Percentiles rank a stretch among this genome's conserved stretches.
Conservation (phyloP, 2,113 vertebrate genomes). For the Corynorhinus townsendii region DNA sequence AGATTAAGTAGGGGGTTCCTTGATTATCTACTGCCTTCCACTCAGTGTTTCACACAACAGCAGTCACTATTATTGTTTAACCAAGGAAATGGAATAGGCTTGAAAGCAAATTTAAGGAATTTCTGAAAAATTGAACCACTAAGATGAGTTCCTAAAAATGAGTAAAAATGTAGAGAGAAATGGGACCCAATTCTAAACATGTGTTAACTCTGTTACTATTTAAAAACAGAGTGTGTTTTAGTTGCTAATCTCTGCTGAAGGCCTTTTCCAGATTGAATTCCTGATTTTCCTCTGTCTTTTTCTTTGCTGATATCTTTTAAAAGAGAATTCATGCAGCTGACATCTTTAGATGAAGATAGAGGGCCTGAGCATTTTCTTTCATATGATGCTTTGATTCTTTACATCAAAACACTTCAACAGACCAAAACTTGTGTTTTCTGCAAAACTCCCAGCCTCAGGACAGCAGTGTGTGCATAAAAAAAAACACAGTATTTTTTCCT, state of each 20-base stretch:
- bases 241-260: not conserved
- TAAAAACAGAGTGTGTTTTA: not conserved
- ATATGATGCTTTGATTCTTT: not conserved
- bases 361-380: not conserved
- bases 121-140: not conserved
- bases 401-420: not conserved
- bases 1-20: not conserved
- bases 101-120: not conserved
- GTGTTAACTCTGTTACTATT: not conserved
- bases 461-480: not conserved
- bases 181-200: not conserved
- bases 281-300: not conserved
- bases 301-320: not conserved
- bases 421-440: not conserved
- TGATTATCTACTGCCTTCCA: not conserved
- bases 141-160: not conserved
- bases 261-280: not conserved
- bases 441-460: not conserved
- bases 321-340: not conserved
- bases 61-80: not conserved
- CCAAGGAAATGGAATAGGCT: not conserved
- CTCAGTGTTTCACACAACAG: not conserved
- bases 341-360: not conserved
- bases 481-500: not conserved
- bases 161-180: not conserved